Evolutionary conservation across 2,113 vertebrate species (phyloP).

Genomic region (Amblyornis subalaris): DNA sequence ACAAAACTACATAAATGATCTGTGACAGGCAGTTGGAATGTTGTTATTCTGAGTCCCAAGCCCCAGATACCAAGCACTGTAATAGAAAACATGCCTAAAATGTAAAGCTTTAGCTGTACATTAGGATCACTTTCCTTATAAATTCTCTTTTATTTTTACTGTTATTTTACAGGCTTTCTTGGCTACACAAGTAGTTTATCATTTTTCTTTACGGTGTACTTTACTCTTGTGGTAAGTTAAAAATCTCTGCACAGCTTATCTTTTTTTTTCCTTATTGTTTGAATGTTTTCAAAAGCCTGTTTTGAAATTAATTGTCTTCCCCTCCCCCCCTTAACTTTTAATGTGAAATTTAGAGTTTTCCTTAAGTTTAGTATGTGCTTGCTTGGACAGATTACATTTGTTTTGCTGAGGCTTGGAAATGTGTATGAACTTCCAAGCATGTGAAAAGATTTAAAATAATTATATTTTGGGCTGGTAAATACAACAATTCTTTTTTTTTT

Average conservation of each 20-base stretch:
- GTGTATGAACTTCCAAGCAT: not conserved
- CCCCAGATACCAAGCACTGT: slow-evolving; percentile 74
- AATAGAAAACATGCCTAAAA: slow-evolving; percentile 77
- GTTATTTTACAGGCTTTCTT: slow-evolving; percentile 89
- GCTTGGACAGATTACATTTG: not conserved
- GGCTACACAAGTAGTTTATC: slow-evolving; percentile 94
- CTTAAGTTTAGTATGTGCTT: not conserved
- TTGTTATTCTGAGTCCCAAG: slow-evolving; percentile 76
- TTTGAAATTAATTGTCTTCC: slow-evolving; percentile 45
- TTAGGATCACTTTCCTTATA: slow-evolving; percentile 79
- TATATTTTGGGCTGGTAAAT: slow-evolving; percentile 47
- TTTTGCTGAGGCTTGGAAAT: slow-evolving; percentile 4
- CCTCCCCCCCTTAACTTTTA: slow-evolving; percentile 7
- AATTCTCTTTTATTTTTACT: slow-evolving; percentile 78
- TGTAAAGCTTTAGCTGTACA: slow-evolving; percentile 71
- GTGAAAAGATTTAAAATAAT: slow-evolving; percentile 50
- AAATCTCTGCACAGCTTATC: slow-evolving; percentile 58
- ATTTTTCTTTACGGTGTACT: slow-evolving; percentile 92
- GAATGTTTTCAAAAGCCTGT: slow-evolving; percentile 49
- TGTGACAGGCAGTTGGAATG: slow-evolving; percentile 81
- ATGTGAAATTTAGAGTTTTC: slow-evolving; percentile 2
- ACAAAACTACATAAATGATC: slow-evolving; percentile 78
- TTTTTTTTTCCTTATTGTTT: slow-evolving; percentile 52
- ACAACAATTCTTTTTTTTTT: slow-evolving; percentile 35
- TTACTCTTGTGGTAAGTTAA: slow-evolving; percentile 90